Base-by-base conservation (phyloP, 2,113 vertebrate species). In the Xenopus borealis region DNA sequence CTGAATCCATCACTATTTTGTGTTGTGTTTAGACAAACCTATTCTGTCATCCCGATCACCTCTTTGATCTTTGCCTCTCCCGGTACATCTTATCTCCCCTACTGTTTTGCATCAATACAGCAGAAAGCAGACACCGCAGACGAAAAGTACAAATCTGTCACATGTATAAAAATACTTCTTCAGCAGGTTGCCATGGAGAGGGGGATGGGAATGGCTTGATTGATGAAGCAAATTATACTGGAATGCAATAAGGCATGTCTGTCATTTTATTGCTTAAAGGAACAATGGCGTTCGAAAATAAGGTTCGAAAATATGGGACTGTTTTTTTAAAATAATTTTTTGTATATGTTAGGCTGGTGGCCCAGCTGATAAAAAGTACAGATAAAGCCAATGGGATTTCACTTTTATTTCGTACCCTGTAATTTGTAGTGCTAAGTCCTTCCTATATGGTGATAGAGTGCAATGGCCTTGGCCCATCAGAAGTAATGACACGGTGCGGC, bases 131-230 rank as follows among this genome's bases (percentile, higher is more conserved):
- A 59, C 61, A 10, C 45, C 67, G 57, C 18, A 52, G 19, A 75
- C 47, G 33, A 30, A 75, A 75, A 69, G 73, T 70, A 58, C 62
- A 63, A 64, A 69, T 63, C 74, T 70, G 59, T 70, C 59, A 69
- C 63, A 67, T 67, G 65, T 67, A 50, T 67, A 67, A 20, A 67
- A 67, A 67, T 67, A 69, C 64, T 68, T 46, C 46, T 70, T 69
- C 67, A 63, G 66, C 19, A 9, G 74, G 66, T 69, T 76, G 18
- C 74, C 59, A 70, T 69, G 74, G 74, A 76, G 45, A 46, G 11
- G 44, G 27, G 59, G 46, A 63, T 17, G 46, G 73, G 30, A 19
- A 47, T 16, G 12, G 8, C 57, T 62, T 33, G 17, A 67, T 50
- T 18, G 46, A 57, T 76, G 66, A 76, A 76, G 67, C 30, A 63